Conservation (phyloP, 2,888 invertebrate species). For the Selenia dentaria region DNA sequence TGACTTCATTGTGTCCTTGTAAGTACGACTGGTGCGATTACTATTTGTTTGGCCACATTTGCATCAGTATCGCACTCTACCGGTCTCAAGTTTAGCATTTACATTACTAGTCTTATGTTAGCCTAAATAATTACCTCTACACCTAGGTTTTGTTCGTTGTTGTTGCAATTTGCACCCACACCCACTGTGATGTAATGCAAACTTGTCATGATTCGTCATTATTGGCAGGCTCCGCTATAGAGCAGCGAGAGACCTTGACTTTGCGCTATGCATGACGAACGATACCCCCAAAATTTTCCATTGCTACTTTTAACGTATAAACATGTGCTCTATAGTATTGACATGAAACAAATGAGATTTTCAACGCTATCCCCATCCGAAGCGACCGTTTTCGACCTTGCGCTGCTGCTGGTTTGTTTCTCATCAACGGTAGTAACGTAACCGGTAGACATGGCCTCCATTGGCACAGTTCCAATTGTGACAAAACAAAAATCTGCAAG, state of each 20-base stretch:
- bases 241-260: slow-evolving; percentile 40
- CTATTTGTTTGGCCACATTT: slow-evolving; percentile 6
- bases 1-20: slow-evolving; percentile 21
- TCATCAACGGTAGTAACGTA: slow-evolving; percentile 53
- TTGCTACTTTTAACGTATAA: neutral
- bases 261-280: slow-evolving; percentile 32
- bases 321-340: neutral
- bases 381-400: slow-evolving; percentile 55
- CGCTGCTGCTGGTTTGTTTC: slow-evolving; percentile 49
- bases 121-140: slow-evolving; percentile 6
- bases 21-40: slow-evolving; percentile 4
- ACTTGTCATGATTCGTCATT: slow-evolving; percentile 33
- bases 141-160: slow-evolving; percentile 6
- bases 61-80: slow-evolving; percentile 16
- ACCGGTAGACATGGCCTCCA: slow-evolving; percentile 45
- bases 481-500: slow-evolving; percentile 57
- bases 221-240: slow-evolving; percentile 34
- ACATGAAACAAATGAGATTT: neutral
- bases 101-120: slow-evolving; percentile 9
- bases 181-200: slow-evolving; percentile 23
- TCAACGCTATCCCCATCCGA: slow-evolving; percentile 20
- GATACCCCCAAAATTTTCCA: slow-evolving; percentile 26
- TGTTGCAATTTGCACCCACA: slow-evolving; percentile 27
- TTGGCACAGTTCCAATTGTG: slow-evolving; percentile 63
- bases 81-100: slow-evolving; percentile 20